Percentiles rank a stretch among this genome's conserved stretches.
These are phyloP conservation scores for Myxocyprinus asiaticus DNA, from an alignment of 2,113 vertebrate species.

Conservation along the genomic window DNA sequence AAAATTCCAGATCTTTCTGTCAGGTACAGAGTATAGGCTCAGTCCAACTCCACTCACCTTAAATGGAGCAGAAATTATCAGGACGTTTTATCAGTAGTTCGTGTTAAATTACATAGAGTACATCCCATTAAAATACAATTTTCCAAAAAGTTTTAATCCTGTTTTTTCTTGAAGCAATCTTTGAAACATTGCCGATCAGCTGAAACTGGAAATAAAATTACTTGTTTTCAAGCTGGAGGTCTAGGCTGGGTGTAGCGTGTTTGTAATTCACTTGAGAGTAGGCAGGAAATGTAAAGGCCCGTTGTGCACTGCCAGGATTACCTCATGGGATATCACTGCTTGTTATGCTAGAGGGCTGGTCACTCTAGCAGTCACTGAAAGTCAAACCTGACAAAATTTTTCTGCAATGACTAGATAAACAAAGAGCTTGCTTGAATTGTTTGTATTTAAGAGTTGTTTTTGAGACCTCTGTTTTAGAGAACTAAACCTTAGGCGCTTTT, in stretches of 20 bases:
- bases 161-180: too few species aligned
- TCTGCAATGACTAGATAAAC: neutral
- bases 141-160: too few species aligned
- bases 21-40: too few species aligned
- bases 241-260: conserved; percentile 30
- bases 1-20: too few species aligned
- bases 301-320: conserved; percentile 44
- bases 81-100: too few species aligned
- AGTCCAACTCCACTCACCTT: too few species aligned
- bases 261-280: conserved; percentile 40
- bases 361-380: conserved; percentile 18
- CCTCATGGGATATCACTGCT: conserved; percentile 59
- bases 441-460: neutral
- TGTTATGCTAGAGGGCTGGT: conserved; percentile 53
- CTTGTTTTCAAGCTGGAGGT: neutral
- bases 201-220: neutral
- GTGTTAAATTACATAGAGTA: too few species aligned
- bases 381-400: neutral
- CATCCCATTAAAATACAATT: too few species aligned
- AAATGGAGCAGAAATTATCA: too few species aligned
- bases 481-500: neutral
- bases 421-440: neutral
- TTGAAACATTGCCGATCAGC: too few species aligned
- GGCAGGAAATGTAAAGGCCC: conserved; percentile 33
- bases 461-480: too few species aligned